Percentiles rank a stretch among this genome's conserved stretches.
These are phyloP conservation scores for Axea sp. DNA, from an alignment of 2,888 invertebrate genomes.

Conservation along the genomic window DNA sequence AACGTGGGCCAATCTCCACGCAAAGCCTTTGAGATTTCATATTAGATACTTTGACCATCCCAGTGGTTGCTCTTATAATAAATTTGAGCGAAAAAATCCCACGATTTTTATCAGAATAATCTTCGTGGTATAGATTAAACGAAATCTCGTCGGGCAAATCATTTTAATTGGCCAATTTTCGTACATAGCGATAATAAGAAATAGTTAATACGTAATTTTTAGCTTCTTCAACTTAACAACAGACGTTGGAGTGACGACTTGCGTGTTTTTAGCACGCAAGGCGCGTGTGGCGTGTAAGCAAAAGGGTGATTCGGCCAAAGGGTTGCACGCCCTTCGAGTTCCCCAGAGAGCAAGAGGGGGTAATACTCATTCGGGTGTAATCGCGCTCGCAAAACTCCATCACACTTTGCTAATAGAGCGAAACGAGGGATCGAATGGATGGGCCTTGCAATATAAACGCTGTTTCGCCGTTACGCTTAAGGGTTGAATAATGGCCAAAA, in stretches of 20 bases:
- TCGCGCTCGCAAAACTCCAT: conserved; percentile 80
- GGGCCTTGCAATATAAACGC: conserved; percentile 68
- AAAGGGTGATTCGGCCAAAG: conserved; percentile 69
- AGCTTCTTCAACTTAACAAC: conserved; percentile 47
- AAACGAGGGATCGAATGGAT: conserved; percentile 70
- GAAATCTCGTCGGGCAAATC: conserved; percentile 24
- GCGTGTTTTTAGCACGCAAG: conserved; percentile 63
- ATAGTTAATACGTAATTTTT: conserved; percentile 52
- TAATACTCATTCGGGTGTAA: conserved; percentile 80
- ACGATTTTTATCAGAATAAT: neutral
- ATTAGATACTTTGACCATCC: conserved; percentile 2
- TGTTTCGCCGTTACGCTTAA: conserved; percentile 65
- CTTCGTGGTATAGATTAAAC: neutral
- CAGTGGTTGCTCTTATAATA: neutral
- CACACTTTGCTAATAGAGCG: conserved; percentile 80
- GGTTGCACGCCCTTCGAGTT: conserved; percentile 70
- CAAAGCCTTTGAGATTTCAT: conserved; percentile 70
- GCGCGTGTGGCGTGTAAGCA: conserved; percentile 61
- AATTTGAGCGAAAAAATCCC: neutral
- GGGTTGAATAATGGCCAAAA: conserved; percentile 68
- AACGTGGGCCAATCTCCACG: conserved; percentile 63
- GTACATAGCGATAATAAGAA: conserved; percentile 43
- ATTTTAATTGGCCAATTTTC: conserved; percentile 37
- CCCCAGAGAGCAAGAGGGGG: conserved; percentile 66
- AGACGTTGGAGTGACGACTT: conserved; percentile 56